phyloP scores from a whole-genome alignment of 2,113 vertebrate genomes.

The Rhynchomys soricoides region DNA sequence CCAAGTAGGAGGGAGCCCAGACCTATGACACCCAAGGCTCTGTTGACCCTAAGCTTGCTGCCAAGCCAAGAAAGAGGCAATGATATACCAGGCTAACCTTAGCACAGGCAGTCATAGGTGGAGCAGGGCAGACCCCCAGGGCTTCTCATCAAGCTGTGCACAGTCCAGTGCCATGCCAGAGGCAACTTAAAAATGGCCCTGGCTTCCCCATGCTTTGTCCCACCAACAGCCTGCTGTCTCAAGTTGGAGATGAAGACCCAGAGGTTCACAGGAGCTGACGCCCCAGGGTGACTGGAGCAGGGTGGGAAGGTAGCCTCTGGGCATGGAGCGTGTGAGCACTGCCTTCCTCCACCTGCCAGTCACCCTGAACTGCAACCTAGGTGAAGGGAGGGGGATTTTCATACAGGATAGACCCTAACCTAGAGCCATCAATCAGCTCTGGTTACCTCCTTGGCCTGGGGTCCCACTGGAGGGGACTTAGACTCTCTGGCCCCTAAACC shows the following conservation, averaged over 20 bases:
- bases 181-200: neutral
- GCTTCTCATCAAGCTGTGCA: neutral
- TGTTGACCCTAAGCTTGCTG: fast-evolving
- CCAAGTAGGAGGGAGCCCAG: neutral
- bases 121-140: no score
- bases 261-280: neutral
- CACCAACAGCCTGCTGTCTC: neutral
- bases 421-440: neutral
- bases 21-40: neutral
- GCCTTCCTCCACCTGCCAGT: neutral
- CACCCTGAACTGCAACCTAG: neutral
- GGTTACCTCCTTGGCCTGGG: no score
- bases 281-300: neutral
- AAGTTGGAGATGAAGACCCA: fast-evolving
- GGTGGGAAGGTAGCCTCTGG: neutral
- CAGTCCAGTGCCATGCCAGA: no score
- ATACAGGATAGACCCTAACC: neutral
- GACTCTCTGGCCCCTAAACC: neutral
- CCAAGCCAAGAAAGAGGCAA: neutral
- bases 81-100: neutral
- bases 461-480: no score
- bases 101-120: neutral
- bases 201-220: neutral
- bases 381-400: no score
- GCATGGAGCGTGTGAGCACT: fast-evolving